phyloP scores from a whole-genome alignment of 2,113 vertebrate species.

The Strix aluco region DNA sequence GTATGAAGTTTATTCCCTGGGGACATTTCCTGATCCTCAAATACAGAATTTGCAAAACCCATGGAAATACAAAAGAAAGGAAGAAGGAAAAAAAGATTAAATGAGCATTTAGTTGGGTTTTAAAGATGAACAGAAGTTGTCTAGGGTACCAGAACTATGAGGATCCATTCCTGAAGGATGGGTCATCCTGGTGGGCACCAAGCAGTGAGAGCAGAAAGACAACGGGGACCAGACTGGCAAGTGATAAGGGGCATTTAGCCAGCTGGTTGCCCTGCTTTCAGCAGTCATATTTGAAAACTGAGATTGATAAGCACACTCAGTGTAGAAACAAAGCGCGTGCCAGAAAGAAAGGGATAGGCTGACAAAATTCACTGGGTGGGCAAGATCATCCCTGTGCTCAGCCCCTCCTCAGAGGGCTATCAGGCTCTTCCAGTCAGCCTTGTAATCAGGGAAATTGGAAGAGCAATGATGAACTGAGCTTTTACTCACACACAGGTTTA shows the following conservation, averaged over 20 bases:
- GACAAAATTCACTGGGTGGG: background rate
- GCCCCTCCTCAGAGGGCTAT: background rate
- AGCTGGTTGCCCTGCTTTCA: background rate
- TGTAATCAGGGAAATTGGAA: background rate
- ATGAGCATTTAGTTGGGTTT: background rate
- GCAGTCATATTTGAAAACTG: background rate
- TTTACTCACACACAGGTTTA: background rate
- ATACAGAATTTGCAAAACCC: background rate
- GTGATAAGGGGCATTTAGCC: background rate
- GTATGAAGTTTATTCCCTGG: background rate
- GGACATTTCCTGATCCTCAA: background rate
- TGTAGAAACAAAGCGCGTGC: background rate
- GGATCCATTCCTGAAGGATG: background rate
- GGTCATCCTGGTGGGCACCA: background rate
- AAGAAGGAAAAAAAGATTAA: background rate
- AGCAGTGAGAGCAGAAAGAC: background rate
- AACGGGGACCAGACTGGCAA: background rate
- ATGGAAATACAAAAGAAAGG: background rate
- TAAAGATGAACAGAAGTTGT: background rate
- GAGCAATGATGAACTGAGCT: background rate
- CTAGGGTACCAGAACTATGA: background rate
- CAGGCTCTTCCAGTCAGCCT: background rate
- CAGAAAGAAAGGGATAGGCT: background rate
- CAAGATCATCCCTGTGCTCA: background rate
- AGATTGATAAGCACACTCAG: background rate